Base-by-base conservation (phyloP, 2,888 invertebrate species). In the Aphelenchoides bicaudatus region DNA sequence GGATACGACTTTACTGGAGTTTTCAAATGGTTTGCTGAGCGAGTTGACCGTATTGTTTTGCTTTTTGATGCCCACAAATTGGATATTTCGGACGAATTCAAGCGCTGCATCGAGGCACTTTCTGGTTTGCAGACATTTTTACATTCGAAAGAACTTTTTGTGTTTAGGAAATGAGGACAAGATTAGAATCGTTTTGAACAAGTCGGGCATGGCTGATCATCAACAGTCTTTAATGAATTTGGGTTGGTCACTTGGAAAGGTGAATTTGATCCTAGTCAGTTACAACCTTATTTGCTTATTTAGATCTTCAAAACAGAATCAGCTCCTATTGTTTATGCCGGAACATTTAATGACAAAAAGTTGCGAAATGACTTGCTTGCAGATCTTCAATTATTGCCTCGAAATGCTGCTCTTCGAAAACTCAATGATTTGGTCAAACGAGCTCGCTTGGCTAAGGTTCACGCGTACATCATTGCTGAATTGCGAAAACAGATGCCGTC, bases 291-390 rank as follows among this genome's bases (percentile, higher is more conserved):
- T 28, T 52, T 48, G 8, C 6, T 6, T 6, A 19, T 16, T 57
- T 1, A 28, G n/a, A 74, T 73, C 53, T 82, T 98, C 69, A 91
- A 92, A 80, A 96, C 96, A 2, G 96, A 96, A 1, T 96, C 98
- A 84, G 96, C 98, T 13, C 92, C 94, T 0, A 85, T 96, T 57
- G 96, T 98, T 1, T 98, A 96, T 79, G 93, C 98, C 73, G 96
- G 98, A n/a, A 93, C 94, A 2, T 98, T 96, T 83, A 98, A 98
- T 96, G 93, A 96, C 81, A 88, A 94, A 79, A 94, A 94, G 10
- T 68, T 98, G 37, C 86, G 91, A 68, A 92, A 91, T 80, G 93
- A 93, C 82, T 85, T 93, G 66, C 92, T 93, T 81, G 86, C 86
- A 78, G 96, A 98, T 80, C 86, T 98, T 81, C 93, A 93, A 79